Evolutionary conservation across 2,113 vertebrate genomes (phyloP).

Genomic region (Prolemur simus): DNA sequence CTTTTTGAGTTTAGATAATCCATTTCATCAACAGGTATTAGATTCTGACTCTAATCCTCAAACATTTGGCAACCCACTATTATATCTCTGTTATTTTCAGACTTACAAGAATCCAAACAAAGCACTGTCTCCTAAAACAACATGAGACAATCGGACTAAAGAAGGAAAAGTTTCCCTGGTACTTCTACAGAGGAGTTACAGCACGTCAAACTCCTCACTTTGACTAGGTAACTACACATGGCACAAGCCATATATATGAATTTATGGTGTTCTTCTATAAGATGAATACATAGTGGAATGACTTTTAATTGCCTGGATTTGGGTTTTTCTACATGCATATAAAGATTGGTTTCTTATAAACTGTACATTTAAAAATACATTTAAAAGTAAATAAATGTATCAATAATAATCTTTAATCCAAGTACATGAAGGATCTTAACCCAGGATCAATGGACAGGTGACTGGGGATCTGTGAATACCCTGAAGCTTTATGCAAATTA

Average conservation of each 20-base stretch:
- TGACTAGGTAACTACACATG: neutral
- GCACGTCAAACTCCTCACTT: neutral
- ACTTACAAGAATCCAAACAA: constrained; percentile 36
- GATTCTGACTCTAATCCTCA: constrained; percentile 34
- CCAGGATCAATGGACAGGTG: neutral
- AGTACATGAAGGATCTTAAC: neutral
- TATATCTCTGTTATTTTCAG: constrained; percentile 24
- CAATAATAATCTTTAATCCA: constrained; percentile 5
- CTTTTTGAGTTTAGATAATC: constrained; percentile 27
- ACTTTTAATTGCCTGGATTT: neutral
- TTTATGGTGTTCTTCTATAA: neutral
- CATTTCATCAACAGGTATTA: constrained; percentile 29
- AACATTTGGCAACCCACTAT: neutral
- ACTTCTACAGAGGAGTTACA: neutral
- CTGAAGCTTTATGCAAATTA: neutral
- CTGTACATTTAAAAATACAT: constrained; percentile 21
- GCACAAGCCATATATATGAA: neutral
- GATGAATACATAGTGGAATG: neutral
- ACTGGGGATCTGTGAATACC: neutral
- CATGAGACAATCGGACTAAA: neutral
- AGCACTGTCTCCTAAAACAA: neutral
- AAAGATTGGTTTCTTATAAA: constrained; percentile 24
- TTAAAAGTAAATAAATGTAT: neutral
- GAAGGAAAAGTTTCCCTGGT: neutral
- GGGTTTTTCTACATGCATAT: neutral